phyloP scores from a whole-genome alignment of 1,140 invertebrate species.

The Pseudoatta argentina region DNA sequence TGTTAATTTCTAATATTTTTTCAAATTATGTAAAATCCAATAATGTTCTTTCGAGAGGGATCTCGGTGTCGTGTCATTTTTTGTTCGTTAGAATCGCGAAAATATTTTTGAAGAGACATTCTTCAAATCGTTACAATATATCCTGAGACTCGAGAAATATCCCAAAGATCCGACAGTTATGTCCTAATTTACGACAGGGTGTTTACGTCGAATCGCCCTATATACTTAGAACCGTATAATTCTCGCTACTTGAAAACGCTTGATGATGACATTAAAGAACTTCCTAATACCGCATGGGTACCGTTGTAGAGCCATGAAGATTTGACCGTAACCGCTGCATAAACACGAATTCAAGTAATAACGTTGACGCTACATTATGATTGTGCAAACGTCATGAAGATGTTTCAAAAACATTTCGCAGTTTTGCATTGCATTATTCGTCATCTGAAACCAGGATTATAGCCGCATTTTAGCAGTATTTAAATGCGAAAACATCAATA shows the following conservation, averaged over 20 bases:
- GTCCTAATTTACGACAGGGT: conserved; percentile 52
- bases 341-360: conserved; percentile 50
- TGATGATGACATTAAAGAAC: conserved; percentile 62
- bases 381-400: background rate
- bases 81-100: conserved; percentile 3
- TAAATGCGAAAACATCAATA: background rate
- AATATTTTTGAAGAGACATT: conserved; percentile 34
- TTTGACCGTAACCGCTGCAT: conserved; percentile 21
- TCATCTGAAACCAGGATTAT: background rate
- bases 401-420: conserved; percentile 9
- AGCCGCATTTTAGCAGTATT: background rate
- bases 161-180: background rate
- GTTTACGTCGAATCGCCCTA: conserved; percentile 24
- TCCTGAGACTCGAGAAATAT: conserved; percentile 13
- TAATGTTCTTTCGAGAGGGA: too few species aligned
- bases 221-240: background rate
- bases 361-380: background rate
- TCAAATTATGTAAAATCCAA: too few species aligned
- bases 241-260: conserved; percentile 34
- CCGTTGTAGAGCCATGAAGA: background rate
- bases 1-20: background rate
- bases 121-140: conserved; percentile 21
- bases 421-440: background rate
- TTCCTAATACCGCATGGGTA: conserved; percentile 21
- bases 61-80: background rate